Evolutionary conservation across 2,888 invertebrate species (phyloP).

Genomic region (Odontocolon sp.): DNA sequence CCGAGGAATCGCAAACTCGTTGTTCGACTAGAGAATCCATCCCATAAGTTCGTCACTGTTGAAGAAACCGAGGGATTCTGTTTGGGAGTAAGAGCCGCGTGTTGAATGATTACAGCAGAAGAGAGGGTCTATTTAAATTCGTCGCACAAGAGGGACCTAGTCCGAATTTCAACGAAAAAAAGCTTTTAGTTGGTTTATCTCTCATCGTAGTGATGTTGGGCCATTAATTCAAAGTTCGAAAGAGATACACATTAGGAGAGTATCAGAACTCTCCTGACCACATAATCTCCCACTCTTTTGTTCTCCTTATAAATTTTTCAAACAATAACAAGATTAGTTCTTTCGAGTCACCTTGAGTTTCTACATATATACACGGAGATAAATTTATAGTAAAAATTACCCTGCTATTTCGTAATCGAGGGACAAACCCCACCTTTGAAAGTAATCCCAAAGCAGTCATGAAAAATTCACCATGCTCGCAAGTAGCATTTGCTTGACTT

Average conservation of each 20-base stretch:
- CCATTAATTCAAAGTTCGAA: constrained; percentile 69
- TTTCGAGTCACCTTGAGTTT: no score
- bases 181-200: constrained; percentile 74
- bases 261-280: background rate
- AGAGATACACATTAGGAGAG: constrained; percentile 50
- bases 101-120: constrained; percentile 50
- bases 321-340: no score
- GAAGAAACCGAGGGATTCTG: constrained; percentile 19
- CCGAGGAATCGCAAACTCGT: constrained; percentile 58
- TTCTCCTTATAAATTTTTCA: background rate
- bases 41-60: constrained; percentile 52
- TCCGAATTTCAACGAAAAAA: constrained; percentile 70
- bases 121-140: constrained; percentile 52
- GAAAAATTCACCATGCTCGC: no score
- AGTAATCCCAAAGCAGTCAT: no score
- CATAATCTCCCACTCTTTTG: background rate
- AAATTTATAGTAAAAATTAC: no score
- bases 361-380: no score
- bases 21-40: constrained; percentile 52
- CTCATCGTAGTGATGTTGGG: constrained; percentile 49
- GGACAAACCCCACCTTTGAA: no score
- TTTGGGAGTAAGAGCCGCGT: constrained; percentile 18
- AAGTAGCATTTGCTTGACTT: no score
- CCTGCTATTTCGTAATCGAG: no score
- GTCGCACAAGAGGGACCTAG: constrained; percentile 36